These are phyloP conservation scores for Eulemur albifrons DNA, from an alignment of 2,797 vertebrate species.

Conservation along the genomic window DNA sequence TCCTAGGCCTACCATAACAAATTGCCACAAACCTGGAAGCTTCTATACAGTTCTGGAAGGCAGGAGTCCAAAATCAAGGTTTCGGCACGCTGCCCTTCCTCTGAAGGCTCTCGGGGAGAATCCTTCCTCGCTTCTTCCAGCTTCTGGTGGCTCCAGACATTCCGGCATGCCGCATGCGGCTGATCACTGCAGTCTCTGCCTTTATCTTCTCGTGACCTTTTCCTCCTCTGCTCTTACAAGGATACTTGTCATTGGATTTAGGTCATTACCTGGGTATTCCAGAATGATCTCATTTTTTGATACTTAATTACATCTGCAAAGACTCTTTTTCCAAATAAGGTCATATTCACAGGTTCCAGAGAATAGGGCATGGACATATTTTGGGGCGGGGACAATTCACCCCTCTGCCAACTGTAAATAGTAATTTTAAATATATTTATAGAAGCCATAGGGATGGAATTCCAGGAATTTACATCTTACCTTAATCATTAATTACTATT, in stretches of 20 bases:
- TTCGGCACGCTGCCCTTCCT: neutral
- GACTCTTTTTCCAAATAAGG: neutral
- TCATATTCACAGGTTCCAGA: neutral
- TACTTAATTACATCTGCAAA: neutral
- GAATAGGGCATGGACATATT: neutral
- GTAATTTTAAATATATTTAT: neutral
- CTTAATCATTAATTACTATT: constrained; percentile 3
- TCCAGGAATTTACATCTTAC: neutral
- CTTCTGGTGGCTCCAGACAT: neutral
- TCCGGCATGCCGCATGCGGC: neutral
- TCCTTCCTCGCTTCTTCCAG: neutral
- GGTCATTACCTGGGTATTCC: neutral
- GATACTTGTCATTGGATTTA: neutral
- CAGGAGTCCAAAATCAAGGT: neutral
- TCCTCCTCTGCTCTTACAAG: neutral
- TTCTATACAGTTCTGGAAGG: neutral
- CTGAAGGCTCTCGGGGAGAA: neutral
- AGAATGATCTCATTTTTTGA: neutral
- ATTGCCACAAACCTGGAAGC: neutral
- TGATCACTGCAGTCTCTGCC: neutral
- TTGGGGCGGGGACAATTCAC: neutral
- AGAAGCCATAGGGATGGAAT: neutral
- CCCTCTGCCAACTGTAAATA: neutral
- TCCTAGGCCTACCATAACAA: neutral
- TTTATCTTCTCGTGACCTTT: neutral